Conservation (phyloP, 1,140 invertebrate species). For the Nephotettix cincticeps region DNA sequence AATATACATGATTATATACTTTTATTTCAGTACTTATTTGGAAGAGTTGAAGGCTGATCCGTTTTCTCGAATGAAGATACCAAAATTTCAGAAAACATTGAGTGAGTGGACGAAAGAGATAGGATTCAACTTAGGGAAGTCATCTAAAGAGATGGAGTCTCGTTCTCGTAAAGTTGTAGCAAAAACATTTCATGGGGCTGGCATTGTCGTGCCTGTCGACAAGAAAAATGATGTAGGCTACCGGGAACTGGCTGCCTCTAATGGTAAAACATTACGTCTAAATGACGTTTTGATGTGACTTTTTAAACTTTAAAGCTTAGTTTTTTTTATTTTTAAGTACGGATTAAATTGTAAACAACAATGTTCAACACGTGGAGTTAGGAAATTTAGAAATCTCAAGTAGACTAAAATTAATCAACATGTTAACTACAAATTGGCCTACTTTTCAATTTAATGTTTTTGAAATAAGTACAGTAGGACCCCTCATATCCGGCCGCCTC, state of each 20-base stretch:
- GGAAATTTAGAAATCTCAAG: too few relatives aligned
- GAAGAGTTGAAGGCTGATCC: conserved; percentile 62
- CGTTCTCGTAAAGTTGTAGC: conserved; percentile 69
- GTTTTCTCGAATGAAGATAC: conserved; percentile 61
- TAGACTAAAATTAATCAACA: too few relatives aligned
- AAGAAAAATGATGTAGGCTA: conserved; percentile 80
- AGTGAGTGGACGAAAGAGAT: conserved; percentile 64
- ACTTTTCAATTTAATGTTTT: too few relatives aligned
- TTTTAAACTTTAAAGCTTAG: conserved; percentile 18
- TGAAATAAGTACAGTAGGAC: too few relatives aligned
- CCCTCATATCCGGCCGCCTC: too few relatives aligned
- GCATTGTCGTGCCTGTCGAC: conserved; percentile 86
- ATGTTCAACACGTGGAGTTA: too few relatives aligned
- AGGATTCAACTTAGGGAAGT: conserved; percentile 60
- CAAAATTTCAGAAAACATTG: conserved; percentile 60
- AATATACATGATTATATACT: too few relatives aligned
- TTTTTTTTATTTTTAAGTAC: not conserved
- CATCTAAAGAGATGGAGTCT: conserved; percentile 58
- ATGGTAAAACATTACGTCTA: conserved; percentile 66
- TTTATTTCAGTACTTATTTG: conserved; percentile 57
- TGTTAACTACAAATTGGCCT: too few relatives aligned
- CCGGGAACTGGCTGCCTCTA: conserved; percentile 67
- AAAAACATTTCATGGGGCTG: conserved; percentile 80
- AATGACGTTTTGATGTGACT: too few relatives aligned
- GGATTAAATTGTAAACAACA: not conserved